Percentiles rank a stretch among this genome's conserved stretches.
These are phyloP conservation scores for Meloidogyne chitwoodi DNA, from an alignment of 1,140 invertebrate species.

Conservation along the genomic window DNA sequence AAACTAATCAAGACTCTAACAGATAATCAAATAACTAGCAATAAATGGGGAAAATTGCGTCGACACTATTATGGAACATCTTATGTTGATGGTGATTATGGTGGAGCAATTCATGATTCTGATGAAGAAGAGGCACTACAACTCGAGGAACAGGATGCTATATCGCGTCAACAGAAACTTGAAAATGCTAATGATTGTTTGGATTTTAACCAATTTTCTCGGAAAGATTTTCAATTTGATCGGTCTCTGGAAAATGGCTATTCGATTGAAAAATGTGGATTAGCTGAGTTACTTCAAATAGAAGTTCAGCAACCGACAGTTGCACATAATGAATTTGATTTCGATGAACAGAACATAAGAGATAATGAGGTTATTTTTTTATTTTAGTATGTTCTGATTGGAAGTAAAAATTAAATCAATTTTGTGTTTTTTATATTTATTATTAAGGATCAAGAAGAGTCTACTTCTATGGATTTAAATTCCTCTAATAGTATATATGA, in stretches of 20 bases:
- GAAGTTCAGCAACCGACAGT: neutral
- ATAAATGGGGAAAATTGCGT: constrained; percentile 35
- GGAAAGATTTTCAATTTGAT: neutral
- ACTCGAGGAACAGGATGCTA: constrained; percentile 38
- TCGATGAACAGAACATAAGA: neutral
- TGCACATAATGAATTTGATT: neutral
- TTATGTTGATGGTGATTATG: constrained; percentile 37
- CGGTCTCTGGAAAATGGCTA: neutral
- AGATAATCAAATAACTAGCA: constrained; percentile 14
- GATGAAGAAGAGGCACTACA: constrained; percentile 42
- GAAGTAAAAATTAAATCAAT: no score
- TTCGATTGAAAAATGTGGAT: neutral
- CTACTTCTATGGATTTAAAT: neutral
- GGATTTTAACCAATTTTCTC: constrained; percentile 25
- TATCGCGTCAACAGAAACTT: constrained; percentile 26
- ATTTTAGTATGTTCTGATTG: no score
- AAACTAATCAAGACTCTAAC: neutral
- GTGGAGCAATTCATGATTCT: constrained; percentile 33
- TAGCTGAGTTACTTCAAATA: constrained; percentile 10
- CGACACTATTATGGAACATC: constrained; percentile 34
- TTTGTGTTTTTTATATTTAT: neutral
- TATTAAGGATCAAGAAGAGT: neutral
- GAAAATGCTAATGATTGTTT: constrained; percentile 25
- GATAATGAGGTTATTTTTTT: neutral
- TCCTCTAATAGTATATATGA: neutral